phyloP scores from a whole-genome alignment of 2,797 vertebrate species.

The Rhinichthys osculus region DNA sequence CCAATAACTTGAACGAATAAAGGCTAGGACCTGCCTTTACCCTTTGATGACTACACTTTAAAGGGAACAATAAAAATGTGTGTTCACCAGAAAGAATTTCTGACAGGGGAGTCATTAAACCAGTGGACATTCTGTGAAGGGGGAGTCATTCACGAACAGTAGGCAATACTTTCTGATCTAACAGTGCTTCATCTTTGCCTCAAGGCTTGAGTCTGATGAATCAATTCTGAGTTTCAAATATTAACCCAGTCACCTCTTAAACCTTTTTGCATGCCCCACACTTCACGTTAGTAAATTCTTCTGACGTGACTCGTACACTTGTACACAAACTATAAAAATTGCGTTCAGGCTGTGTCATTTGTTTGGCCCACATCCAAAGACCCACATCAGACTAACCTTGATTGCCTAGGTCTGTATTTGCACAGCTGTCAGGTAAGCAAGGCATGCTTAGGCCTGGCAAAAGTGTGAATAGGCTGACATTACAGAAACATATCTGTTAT shows the following conservation, averaged over 20 bases:
- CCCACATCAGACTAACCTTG: slow-evolving; percentile 74
- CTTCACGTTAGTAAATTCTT: slow-evolving; percentile 40
- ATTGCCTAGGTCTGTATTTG: slow-evolving; percentile 78
- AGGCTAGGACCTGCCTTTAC: slow-evolving; percentile 8
- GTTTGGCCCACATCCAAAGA: slow-evolving; percentile 63
- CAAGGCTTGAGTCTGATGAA: slow-evolving; percentile 8
- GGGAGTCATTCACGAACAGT: slow-evolving; percentile 41
- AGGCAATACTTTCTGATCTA: slow-evolving; percentile 25
- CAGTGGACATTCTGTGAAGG: slow-evolving; percentile 33
- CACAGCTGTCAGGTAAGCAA: slow-evolving; percentile 78
- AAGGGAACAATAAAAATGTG: slow-evolving; percentile 75
- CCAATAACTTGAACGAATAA: slow-evolving; percentile 29
- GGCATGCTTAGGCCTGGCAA: slow-evolving; percentile 46
- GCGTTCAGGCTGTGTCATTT: slow-evolving; percentile 56
- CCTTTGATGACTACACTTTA: slow-evolving; percentile 79
- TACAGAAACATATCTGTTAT: slow-evolving; percentile 23
- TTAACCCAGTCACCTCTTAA: not conserved
- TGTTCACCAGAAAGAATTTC: slow-evolving; percentile 70
- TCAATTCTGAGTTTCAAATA: slow-evolving; percentile 30
- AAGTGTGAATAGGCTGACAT: slow-evolving; percentile 7
- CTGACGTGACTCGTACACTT: slow-evolving; percentile 55
- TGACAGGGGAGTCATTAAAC: slow-evolving; percentile 61
- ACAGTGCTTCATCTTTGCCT: slow-evolving; percentile 5
- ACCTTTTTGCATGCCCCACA: slow-evolving; percentile 31
- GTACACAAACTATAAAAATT: slow-evolving; percentile 63